Conservation (phyloP, 2,797 vertebrate species). For the Sebastes kiyomatsui region DNA sequence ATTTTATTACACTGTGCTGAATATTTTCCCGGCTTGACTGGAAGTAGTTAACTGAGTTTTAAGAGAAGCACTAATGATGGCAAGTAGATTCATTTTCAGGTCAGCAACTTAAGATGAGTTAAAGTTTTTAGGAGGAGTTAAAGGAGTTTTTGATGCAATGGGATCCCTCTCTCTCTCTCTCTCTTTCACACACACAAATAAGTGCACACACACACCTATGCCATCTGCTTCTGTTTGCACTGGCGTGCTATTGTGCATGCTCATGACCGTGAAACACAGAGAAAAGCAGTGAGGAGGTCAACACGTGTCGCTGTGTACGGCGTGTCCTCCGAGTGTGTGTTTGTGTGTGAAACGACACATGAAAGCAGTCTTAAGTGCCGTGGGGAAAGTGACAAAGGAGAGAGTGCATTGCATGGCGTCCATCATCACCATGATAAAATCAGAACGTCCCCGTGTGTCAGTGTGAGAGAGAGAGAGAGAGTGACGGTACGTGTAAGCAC, state of each 20-base stretch:
- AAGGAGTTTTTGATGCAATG: slow-evolving; percentile 4
- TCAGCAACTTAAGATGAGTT: slow-evolving; percentile 19
- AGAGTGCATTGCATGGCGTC: slow-evolving; percentile 18
- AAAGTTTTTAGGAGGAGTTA: not conserved
- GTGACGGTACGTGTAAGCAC: not conserved
- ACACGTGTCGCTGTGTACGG: not conserved
- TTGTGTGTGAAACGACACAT: slow-evolving; percentile 22
- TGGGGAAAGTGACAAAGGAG: slow-evolving; percentile 34
- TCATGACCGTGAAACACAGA: slow-evolving; percentile 27
- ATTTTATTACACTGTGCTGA: not conserved
- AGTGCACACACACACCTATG: not conserved
- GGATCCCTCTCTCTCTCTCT: not conserved
- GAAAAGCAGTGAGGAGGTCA: slow-evolving; percentile 3
- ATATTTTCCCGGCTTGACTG: not conserved
- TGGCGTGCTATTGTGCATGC: slow-evolving; percentile 18
- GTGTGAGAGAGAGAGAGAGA: not conserved
- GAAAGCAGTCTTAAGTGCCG: slow-evolving; percentile 37
- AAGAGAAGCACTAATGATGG: slow-evolving; percentile 26
- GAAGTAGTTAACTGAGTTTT: not conserved
- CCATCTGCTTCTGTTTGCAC: slow-evolving; percentile 8
- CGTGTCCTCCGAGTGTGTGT: not conserved
- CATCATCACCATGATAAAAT: slow-evolving; percentile 30
- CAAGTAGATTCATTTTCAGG: slow-evolving; percentile 11
- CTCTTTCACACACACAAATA: not conserved
- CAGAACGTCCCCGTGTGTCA: not conserved